Evolutionary conservation across 2,888 invertebrate species (phyloP).

Genomic region (Dioctria rufipes): DNA sequence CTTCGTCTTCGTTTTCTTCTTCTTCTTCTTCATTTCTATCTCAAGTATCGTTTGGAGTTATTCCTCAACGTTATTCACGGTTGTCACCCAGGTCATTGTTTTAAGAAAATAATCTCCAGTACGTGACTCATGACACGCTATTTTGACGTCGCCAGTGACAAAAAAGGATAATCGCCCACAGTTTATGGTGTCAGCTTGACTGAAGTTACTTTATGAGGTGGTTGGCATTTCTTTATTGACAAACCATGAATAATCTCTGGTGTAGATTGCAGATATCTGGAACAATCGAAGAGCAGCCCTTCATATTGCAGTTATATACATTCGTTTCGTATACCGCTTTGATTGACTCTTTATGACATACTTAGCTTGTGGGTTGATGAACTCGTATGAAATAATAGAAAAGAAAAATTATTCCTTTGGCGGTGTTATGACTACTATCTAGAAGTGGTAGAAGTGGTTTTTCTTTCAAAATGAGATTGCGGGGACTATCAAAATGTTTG

Average conservation of each 20-base stretch:
- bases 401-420: neutral
- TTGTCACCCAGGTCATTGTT: conserved; percentile 52
- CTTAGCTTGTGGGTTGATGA: neutral
- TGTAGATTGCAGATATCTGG: conserved; percentile 46
- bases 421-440: neutral
- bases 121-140: conserved; percentile 51
- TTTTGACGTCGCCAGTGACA: conserved; percentile 47
- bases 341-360: conserved; percentile 5
- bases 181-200: conserved; percentile 46
- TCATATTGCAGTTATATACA: neutral
- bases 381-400: neutral
- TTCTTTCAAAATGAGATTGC: too few species aligned
- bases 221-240: conserved; percentile 47
- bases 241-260: conserved; percentile 44
- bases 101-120: conserved; percentile 53
- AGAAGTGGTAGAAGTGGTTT: too few species aligned
- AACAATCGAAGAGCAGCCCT: conserved; percentile 19
- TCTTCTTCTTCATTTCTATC: conserved; percentile 27
- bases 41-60: conserved; percentile 31
- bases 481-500: too few species aligned
- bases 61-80: conserved; percentile 37
- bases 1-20: too few species aligned
- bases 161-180: conserved; percentile 49
- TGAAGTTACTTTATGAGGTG: conserved; percentile 47
- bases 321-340: conserved; percentile 6